phyloP scores from a whole-genome alignment of 2,888 invertebrate species.

The Andricus curvator region DNA sequence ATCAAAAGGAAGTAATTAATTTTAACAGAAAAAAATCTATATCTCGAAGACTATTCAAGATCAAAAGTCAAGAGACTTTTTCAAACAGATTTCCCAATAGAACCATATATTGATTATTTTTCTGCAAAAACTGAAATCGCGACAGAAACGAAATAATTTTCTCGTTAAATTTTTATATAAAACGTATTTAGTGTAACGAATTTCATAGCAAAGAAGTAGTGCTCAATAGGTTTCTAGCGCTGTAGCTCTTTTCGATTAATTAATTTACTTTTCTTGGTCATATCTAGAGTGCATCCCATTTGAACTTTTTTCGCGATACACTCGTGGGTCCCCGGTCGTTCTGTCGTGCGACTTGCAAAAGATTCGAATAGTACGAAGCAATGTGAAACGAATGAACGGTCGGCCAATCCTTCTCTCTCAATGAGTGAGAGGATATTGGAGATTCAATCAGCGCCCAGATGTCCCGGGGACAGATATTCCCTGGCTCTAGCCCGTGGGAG shows the following conservation, averaged over 20 bases:
- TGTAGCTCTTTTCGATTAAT: not conserved
- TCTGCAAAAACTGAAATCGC: not conserved
- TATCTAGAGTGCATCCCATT: not conserved
- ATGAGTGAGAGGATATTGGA: slow-evolving; percentile 72
- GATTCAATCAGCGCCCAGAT: slow-evolving; percentile 79
- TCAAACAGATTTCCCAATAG: not conserved
- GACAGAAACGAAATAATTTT: not conserved
- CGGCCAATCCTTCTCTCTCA: slow-evolving; percentile 69
- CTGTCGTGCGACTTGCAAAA: slow-evolving; percentile 37
- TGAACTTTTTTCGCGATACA: not conserved
- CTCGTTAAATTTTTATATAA: not conserved
- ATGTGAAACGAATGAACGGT: slow-evolving; percentile 55
- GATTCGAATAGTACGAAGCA: slow-evolving; percentile 39
- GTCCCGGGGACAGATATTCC: slow-evolving; percentile 78
- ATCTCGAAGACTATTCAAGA: no score
- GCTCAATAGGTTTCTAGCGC: not conserved
- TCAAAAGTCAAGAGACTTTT: not conserved
- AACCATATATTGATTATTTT: not conserved
- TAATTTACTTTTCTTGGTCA: slow-evolving; percentile 75
- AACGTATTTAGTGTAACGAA: not conserved
- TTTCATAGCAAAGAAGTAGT: not conserved
- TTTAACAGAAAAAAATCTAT: no score
- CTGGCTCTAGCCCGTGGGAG: slow-evolving; percentile 70
- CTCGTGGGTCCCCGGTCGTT: not conserved
- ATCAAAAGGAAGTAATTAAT: no score